Evolutionary conservation across 2,888 invertebrate genomes (phyloP), one percentile per base, ranked within the genome.

Genomic region (Drosophila percnosoma): DNA sequence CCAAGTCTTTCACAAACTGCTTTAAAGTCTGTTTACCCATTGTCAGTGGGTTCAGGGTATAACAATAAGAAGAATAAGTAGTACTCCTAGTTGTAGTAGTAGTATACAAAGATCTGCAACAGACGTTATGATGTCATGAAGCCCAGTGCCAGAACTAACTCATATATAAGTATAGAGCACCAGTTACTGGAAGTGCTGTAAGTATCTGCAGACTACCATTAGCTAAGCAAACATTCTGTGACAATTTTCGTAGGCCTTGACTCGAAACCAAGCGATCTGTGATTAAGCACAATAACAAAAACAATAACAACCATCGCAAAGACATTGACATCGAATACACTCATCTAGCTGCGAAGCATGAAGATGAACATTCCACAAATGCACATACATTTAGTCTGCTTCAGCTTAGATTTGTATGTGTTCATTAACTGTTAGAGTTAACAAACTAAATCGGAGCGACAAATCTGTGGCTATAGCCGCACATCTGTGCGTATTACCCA

Each of bases 341-440:
- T 55, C 57, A 62, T 75, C 68, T 61, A 33, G 58, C 60, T 70
- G 58, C 73, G 52, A 52, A 74, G 68, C 84, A 84, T 89, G 82
- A 84, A 89, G 85, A 86, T 74, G 80, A n/a, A 53, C 66, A 66
- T 63, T 69, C 40, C 55, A 21, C 31, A 48, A 21, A 33, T 31
- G 15, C 27, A 40, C 24, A 42, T 36, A 24, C 3, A 13, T 61
- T 27, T 42, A 11, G n/a, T 33, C 15, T 36, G 33, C 27, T 29
- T n/a, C 5, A 15, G 34, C 18, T 38, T 13, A 15, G 21, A 33
- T n/a, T 48, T n/a, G 40, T 34, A 84, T 75, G 83, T 89, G 90
- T 85, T 75, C 85, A 90, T 85, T 85, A 86, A 86, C 85, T 90
- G 85, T 86, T 86, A 90, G 90, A 86, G 86, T 90, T 90, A 90